Conservation (phyloP, 37 sponge, comb jelly and placozoan species). For the Trichoplax adhaerens region DNA sequence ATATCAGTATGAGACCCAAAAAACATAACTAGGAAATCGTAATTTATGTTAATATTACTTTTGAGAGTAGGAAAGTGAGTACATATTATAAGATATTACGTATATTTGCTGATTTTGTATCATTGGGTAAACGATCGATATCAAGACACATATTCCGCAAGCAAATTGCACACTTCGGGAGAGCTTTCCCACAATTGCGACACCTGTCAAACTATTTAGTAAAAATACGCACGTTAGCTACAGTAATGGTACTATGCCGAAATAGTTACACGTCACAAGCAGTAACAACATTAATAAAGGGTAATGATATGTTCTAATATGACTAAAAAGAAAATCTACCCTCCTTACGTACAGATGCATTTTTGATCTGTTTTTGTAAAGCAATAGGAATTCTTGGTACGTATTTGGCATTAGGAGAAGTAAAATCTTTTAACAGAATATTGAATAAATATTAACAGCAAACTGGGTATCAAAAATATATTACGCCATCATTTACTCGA, state of each 20-base stretch:
- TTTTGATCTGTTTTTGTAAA: no score
- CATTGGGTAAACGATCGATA: slow-evolving; percentile 1
- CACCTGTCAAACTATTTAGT: slow-evolving; percentile 40
- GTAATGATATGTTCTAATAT: no score
- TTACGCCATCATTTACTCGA: no score
- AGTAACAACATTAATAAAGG: slow-evolving; percentile 10
- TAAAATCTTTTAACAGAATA: no score
- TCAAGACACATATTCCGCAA: slow-evolving; percentile 50
- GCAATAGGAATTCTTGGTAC: no score
- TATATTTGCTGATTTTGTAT: slow-evolving; percentile 6
- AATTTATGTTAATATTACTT: not conserved
- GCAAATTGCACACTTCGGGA: slow-evolving; percentile 69
- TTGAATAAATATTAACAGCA: no score
- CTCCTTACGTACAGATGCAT: no score
- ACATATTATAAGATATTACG: not conserved
- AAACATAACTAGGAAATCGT: no score
- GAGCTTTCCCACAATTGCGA: slow-evolving; percentile 71
- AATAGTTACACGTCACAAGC: slow-evolving; percentile 6
- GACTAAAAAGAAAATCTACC: no score
- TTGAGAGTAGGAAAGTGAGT: slow-evolving; percentile 3
- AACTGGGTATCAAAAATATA: no score
- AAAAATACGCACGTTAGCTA: slow-evolving; percentile 2
- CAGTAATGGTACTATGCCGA: not conserved
- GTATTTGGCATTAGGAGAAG: no score
- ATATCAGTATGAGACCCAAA: no score